phyloP scores from a whole-genome alignment of 2,888 invertebrate species.

The Nasonovia ribisnigri region DNA sequence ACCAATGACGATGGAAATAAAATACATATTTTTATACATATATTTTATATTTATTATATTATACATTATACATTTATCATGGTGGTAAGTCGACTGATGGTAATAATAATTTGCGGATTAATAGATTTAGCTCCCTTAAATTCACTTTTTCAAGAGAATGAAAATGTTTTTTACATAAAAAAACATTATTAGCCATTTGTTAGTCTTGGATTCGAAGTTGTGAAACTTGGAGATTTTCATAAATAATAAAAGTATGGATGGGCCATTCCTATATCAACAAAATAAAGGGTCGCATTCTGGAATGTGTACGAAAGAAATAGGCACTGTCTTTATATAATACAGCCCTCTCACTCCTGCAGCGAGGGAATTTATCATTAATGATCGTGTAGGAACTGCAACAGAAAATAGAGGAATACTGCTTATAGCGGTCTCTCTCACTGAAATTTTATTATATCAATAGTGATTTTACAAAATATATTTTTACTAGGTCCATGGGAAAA shows the following conservation, averaged over 20 bases:
- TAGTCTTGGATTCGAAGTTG: background rate
- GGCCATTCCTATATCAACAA: background rate
- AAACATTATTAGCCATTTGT: background rate
- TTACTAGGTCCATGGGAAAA: background rate
- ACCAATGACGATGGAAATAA: background rate
- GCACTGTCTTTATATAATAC: background rate
- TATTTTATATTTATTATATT: background rate
- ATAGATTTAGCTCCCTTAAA: background rate
- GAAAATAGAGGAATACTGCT: background rate
- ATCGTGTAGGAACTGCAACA: background rate
- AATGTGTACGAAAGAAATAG: background rate
- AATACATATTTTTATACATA: background rate
- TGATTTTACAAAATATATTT: no score
- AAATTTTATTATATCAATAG: background rate
- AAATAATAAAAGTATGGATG: background rate
- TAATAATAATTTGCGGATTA: background rate
- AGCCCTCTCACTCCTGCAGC: background rate
- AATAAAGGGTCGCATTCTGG: background rate
- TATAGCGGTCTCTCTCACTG: background rate
- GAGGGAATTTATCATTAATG: background rate
- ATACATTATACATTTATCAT: background rate
- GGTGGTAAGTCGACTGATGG: background rate
- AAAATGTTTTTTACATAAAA: background rate
- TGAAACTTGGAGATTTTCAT: background rate
- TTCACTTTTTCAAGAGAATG: background rate